A percentile compares a stretch with the other conserved stretches of the same genome.
phyloP scores from a whole-genome alignment of 2,888 invertebrate genomes.

The Masnerella sp. region DNA sequence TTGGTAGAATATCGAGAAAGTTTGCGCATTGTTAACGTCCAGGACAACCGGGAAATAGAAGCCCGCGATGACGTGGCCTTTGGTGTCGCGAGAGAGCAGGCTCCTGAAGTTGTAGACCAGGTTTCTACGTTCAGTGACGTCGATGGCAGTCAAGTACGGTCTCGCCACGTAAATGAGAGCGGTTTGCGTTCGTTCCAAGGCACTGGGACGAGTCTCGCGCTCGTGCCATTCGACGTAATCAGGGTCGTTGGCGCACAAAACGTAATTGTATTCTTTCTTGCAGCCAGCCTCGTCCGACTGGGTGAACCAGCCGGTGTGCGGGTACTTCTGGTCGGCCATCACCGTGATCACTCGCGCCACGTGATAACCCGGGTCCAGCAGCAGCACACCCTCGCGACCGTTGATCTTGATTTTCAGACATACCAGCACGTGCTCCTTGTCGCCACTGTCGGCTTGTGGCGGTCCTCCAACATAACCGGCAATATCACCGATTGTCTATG shows the following conservation, averaged over 20 bases:
- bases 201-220: constrained; percentile 83
- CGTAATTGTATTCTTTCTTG: constrained; percentile 91
- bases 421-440: constrained; percentile 93
- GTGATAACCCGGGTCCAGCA: constrained; percentile 95
- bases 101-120: constrained; percentile 91
- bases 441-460: constrained; percentile 81
- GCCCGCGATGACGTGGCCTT: constrained; percentile 90
- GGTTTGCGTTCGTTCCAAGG: constrained; percentile 81
- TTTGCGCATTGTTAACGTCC: constrained; percentile 71
- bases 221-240: constrained; percentile 93
- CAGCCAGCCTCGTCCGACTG: constrained; percentile 87
- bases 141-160: constrained; percentile 88
- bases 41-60: constrained; percentile 89
- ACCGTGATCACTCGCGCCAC: constrained; percentile 91
- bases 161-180: constrained; percentile 89
- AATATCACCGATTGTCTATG: constrained; percentile 77
- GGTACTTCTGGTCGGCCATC: constrained; percentile 90
- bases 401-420: constrained; percentile 86
- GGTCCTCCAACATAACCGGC: constrained; percentile 76
- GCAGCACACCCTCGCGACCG: constrained; percentile 86
- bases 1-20: constrained; percentile 89
- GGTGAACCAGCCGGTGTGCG: constrained; percentile 93
- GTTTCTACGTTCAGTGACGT: constrained; percentile 93
- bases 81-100: constrained; percentile 88
- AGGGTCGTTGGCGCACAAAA: constrained; percentile 83